Evolutionary conservation across 2,113 vertebrate species (phyloP).

Genomic region (Grammomys dolichurus): DNA sequence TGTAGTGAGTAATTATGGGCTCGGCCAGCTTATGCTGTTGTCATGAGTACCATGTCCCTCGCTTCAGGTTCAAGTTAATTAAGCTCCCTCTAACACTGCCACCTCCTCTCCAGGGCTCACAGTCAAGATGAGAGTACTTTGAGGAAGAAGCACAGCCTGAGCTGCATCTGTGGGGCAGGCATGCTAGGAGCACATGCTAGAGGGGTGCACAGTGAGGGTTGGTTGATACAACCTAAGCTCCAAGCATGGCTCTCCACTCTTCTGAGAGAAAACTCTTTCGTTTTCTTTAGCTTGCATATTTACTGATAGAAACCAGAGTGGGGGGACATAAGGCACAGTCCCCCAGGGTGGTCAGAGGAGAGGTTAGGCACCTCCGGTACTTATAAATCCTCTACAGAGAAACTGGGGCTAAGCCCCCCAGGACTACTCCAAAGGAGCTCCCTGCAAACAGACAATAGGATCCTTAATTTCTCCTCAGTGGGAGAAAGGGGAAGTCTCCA

Average conservation of each 20-base stretch:
- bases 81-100: neutral
- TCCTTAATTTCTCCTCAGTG: conserved; percentile 52
- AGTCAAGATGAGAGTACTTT: neutral
- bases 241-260: neutral
- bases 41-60: neutral
- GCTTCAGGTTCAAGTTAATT: neutral
- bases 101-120: neutral
- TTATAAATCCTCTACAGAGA: neutral
- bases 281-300: neutral
- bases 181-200: neutral
- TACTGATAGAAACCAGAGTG: neutral
- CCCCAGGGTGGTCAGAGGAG: neutral
- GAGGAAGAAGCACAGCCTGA: neutral
- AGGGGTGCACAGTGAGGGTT: neutral
- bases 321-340: neutral
- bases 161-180: neutral
- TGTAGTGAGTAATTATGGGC: neutral
- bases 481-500: conserved; percentile 23
- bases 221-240: neutral
- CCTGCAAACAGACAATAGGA: neutral
- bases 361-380: neutral
- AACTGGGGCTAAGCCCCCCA: neutral
- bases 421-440: conserved; percentile 19
- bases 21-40: neutral
- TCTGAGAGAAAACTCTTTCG: neutral